These are phyloP conservation scores for Ophion slaviceki DNA, from an alignment of 2,888 invertebrate species.

Conservation along the genomic window DNA sequence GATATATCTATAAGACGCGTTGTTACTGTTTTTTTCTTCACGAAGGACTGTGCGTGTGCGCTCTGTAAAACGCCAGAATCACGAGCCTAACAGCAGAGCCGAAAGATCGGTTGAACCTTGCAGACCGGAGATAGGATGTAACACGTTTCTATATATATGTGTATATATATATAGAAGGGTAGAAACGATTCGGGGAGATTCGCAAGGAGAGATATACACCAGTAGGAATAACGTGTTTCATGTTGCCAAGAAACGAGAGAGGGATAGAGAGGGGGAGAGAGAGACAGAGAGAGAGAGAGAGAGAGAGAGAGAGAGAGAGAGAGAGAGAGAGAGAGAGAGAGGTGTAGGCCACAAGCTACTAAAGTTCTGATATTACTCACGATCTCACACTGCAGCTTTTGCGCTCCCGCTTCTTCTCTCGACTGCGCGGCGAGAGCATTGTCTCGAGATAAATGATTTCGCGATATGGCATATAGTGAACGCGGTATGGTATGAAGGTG, in stretches of 20 bases:
- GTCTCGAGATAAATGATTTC: constrained; percentile 67
- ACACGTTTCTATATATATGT: constrained; percentile 41
- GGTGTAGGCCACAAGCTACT: constrained; percentile 50
- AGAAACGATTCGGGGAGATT: constrained; percentile 67
- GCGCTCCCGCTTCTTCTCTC: constrained; percentile 54
- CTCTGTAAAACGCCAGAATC: constrained; percentile 49
- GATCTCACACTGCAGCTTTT: constrained; percentile 68
- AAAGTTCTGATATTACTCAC: constrained; percentile 72
- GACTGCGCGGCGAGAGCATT: constrained; percentile 52
- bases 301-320: constrained; percentile 18
- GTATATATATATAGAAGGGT: constrained; percentile 39
- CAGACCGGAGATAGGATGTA: constrained; percentile 55
- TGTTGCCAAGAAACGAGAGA: constrained; percentile 48
- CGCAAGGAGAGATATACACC: constrained; percentile 60
- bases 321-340: background rate
- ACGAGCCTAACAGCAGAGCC: constrained; percentile 47
- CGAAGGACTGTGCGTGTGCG: constrained; percentile 38
- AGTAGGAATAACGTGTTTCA: constrained; percentile 61
- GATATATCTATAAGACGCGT: constrained; percentile 53
- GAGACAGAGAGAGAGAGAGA: too few relatives aligned
- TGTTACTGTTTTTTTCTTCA: constrained; percentile 36
- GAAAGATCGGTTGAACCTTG: constrained; percentile 47
- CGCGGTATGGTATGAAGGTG: constrained; percentile 52
- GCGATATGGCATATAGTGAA: constrained; percentile 58
- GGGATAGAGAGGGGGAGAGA: constrained; percentile 27